Evolutionary conservation across 2,888 invertebrate genomes (phyloP).

Genomic region (Epiblema foenella): DNA sequence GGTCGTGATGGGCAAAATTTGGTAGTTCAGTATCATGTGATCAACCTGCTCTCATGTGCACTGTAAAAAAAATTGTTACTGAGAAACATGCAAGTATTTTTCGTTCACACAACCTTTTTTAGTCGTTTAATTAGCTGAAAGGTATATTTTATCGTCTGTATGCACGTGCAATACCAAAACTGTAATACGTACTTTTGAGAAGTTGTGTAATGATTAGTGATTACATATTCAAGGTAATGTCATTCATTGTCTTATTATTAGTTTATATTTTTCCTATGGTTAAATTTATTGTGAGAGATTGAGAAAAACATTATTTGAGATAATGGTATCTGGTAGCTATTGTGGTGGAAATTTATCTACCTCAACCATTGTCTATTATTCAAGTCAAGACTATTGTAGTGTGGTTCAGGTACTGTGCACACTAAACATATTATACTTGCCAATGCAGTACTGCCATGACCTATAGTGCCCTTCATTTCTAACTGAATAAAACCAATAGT

Average conservation of each 20-base stretch:
- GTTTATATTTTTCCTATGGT: not conserved
- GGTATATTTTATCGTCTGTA: conserved; percentile 22
- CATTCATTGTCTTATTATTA: conserved; percentile 26
- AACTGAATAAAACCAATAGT: conserved; percentile 3
- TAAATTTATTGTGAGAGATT: not conserved
- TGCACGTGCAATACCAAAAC: conserved; percentile 5
- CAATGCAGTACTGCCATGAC: conserved; percentile 32
- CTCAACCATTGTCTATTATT: not conserved
- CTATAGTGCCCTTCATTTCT: conserved; percentile 42
- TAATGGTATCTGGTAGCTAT: not conserved
- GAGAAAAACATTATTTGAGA: not conserved
- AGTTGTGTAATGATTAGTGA: conserved; percentile 45
- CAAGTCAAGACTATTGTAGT: conserved; percentile 5
- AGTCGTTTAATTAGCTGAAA: not conserved
- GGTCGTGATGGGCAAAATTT: conserved; percentile 69
- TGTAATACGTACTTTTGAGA: conserved; percentile 41
- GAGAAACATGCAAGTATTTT: conserved; percentile 18
- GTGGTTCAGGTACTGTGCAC: conserved; percentile 2
- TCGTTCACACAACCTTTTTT: not conserved
- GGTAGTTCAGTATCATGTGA: conserved; percentile 41
- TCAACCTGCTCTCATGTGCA: conserved; percentile 32
- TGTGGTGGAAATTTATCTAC: not conserved
- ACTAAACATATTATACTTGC: conserved; percentile 21
- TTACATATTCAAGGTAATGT: conserved; percentile 40
- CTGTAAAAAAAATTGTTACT: conserved; percentile 25